Base-by-base conservation (phyloP, 2,797 vertebrate genomes). In the Sebastolobus alascanus region DNA sequence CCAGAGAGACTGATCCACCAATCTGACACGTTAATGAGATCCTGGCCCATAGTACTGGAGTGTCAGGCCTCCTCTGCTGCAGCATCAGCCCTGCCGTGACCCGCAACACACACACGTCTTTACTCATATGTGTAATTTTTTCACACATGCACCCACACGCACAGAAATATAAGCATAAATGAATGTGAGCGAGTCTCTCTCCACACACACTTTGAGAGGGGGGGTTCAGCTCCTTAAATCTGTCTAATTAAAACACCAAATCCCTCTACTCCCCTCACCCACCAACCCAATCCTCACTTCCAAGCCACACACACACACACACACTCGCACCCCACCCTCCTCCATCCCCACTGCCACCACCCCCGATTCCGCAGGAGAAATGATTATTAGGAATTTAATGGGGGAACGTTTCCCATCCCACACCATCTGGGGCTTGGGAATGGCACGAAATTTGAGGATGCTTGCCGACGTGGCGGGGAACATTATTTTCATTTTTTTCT, bases 371-470 rank as follows among this genome's bases (percentile, higher is more conserved):
- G 95, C 95, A 96, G 97, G 90, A 79, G 96, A 97, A 98, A 99
- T 97, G 96, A 98, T 99, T 99, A 99, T 99, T 99, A 98, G 97
- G 97, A 99, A 97, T 99, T 99, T 99, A 99, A 99, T 98, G 97
- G 97, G 92, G 97, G 96, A 98, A 96, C 97, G 96, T 97, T 97
- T 97, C 95, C 89, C 96, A 96, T 97, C 97, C 97, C 97, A 96
- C 95, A 96, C 98, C 98, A 99, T 99, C 97, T 99, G 98, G 97
- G 97, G 97, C 97, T 97, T 96, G 96, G 94, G 95, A 96, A 97
- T 96, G 96, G 96, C 95, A 96, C 95, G 93, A 96, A 97, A 97
- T 97, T 97, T 96, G 95, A 97, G 97, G 96, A 97, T 95, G 90
- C 96, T 96, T 91, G 89, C 87, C 88, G 83, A 91, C 79, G 29